Percentiles rank a stretch among this genome's conserved stretches.
Conservation (phyloP, 2,113 vertebrate genomes). For the Lota lota region DNA sequence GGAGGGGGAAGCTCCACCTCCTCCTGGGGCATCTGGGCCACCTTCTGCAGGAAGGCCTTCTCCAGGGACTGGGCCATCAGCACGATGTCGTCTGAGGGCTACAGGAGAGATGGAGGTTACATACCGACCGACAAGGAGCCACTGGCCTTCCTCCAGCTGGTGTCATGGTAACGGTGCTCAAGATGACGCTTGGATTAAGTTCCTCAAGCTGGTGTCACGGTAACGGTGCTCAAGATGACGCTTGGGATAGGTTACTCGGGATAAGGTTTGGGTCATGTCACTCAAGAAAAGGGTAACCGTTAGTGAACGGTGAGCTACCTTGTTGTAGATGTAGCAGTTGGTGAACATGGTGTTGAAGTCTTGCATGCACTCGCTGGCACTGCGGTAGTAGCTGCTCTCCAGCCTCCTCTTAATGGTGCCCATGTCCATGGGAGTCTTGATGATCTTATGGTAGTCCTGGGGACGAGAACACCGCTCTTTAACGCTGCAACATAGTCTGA, state of each 20-base stretch:
- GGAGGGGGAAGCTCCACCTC: slow-evolving; percentile 84
- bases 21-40: slow-evolving; percentile 91
- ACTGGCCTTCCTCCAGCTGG: neutral
- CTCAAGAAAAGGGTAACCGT: too few relatives aligned
- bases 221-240: too few relatives aligned
- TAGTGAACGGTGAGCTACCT: slow-evolving; percentile 64
- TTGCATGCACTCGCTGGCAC: slow-evolving; percentile 90
- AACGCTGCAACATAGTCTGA: neutral
- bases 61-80: slow-evolving; percentile 93
- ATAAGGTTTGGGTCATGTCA: too few relatives aligned
- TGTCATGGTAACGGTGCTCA: too few relatives aligned
- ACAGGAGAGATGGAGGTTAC: neutral
- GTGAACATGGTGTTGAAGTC: slow-evolving; percentile 99
- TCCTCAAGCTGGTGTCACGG: too few relatives aligned
- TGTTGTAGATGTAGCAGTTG: slow-evolving; percentile 97
- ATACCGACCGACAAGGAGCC: neutral
- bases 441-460: slow-evolving; percentile 95
- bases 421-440: slow-evolving; percentile 95
- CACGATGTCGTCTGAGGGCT: slow-evolving; percentile 93
- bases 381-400: slow-evolving; percentile 88
- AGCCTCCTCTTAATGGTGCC: slow-evolving; percentile 88
- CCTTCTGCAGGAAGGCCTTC: slow-evolving; percentile 91
- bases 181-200: too few relatives aligned
- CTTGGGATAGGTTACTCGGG: too few relatives aligned
- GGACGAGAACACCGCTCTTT: too few relatives aligned